A percentile compares a stretch with the other conserved stretches of the same genome.
Conservation (phyloP, 1,140 invertebrate genomes). For the Latrodectus geometricus region DNA sequence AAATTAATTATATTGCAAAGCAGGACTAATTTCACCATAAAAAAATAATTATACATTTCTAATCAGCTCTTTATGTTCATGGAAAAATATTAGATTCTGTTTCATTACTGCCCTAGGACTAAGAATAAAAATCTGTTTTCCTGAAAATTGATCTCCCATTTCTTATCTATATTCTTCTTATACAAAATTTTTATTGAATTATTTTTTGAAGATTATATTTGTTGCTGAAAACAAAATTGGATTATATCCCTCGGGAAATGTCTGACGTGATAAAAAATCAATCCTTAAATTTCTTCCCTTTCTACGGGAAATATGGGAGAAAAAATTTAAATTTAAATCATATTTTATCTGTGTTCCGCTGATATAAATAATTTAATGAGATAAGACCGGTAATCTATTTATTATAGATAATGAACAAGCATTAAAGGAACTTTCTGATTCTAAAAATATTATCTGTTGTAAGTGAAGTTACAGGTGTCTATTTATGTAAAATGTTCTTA, state of each 20-base stretch:
- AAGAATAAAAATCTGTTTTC: neutral
- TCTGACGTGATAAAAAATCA: neutral
- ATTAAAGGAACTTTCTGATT: conserved; percentile 12
- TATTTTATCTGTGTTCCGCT: conserved; percentile 35
- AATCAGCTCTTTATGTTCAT: no score
- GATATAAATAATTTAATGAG: conserved; percentile 52
- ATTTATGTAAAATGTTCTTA: no score
- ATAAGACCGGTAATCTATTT: conserved; percentile 1
- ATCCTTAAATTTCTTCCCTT: conserved; percentile 25
- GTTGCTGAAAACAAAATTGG: conserved; percentile 47
- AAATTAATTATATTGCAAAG: no score
- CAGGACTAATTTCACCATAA: no score
- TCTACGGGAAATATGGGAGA: conserved; percentile 13
- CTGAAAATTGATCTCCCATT: neutral
- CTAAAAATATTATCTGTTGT: neutral
- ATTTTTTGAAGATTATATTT: conserved; percentile 19
- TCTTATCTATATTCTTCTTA: neutral
- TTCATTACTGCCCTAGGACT: no score
- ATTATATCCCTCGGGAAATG: conserved; percentile 36
- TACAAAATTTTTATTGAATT: conserved; percentile 32
- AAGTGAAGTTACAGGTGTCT: neutral
- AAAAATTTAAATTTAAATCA: neutral
- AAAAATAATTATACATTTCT: no score
- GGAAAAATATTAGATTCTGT: no score
- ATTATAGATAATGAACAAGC: conserved; percentile 8